phyloP scores from a whole-genome alignment of 2,797 vertebrate species.

The Microctenopoma stevenorrisi region DNA sequence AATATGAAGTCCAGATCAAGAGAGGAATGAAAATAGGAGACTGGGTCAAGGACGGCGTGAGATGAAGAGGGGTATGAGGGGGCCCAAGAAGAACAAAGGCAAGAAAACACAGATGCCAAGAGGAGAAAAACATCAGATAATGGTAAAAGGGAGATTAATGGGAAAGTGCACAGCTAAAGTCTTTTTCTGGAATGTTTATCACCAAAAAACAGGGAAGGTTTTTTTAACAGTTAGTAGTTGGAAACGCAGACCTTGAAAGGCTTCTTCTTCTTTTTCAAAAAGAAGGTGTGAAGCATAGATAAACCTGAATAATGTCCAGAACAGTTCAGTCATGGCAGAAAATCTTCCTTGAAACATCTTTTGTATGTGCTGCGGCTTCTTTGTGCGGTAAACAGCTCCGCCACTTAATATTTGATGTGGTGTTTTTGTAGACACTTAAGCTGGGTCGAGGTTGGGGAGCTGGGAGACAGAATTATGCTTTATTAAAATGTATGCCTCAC shows the following conservation, averaged over 20 bases:
- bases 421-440: slow-evolving; percentile 26
- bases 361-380: neutral
- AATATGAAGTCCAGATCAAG: neutral
- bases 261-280: too few relatives aligned
- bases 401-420: slow-evolving; percentile 45
- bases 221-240: too few relatives aligned
- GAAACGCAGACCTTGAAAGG: too few relatives aligned
- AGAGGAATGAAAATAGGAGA: neutral
- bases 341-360: neutral
- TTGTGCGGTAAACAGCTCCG: slow-evolving; percentile 18
- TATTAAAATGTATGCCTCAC: slow-evolving; percentile 43
- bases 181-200: too few relatives aligned
- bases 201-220: too few relatives aligned
- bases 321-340: neutral
- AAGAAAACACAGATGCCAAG: too few relatives aligned
- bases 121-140: neutral
- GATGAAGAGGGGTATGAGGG: too few relatives aligned
- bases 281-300: neutral
- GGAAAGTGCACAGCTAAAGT: too few relatives aligned
- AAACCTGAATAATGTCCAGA: slow-evolving; percentile 19
- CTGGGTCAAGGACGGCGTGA: neutral
- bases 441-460: slow-evolving; percentile 23
- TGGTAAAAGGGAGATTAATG: too few relatives aligned
- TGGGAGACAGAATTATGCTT: slow-evolving; percentile 9
- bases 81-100: too few relatives aligned